Evolutionary conservation across 1,140 invertebrate species (phyloP).

Genomic region (Tribolium madens): DNA sequence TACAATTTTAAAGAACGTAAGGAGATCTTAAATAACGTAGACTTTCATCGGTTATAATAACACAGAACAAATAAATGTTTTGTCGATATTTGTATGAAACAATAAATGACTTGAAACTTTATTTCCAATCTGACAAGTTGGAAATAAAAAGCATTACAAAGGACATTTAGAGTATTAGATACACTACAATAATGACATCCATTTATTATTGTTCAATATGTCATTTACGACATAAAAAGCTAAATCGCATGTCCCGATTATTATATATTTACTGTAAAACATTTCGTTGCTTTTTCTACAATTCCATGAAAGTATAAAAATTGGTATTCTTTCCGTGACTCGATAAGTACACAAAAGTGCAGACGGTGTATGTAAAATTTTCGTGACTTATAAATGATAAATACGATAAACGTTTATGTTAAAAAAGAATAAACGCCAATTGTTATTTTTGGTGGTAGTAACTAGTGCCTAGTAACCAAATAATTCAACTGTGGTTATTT

Average conservation of each 20-base stretch:
- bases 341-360: neutral
- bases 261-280: neutral
- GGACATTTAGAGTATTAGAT: neutral
- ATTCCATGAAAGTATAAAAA: neutral
- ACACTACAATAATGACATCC: neutral
- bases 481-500: neutral
- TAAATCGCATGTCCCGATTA: neutral
- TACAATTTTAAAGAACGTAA: too few relatives aligned
- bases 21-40: too few relatives aligned
- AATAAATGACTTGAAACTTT: neutral
- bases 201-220: neutral
- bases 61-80: neutral
- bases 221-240: neutral
- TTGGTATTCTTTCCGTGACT: neutral
- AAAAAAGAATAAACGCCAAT: neutral
- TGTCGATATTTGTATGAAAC: neutral
- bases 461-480: too few relatives aligned
- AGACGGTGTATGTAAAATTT: neutral
- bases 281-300: too few relatives aligned
- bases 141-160: neutral
- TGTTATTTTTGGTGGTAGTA: too few relatives aligned
- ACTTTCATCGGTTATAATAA: too few relatives aligned
- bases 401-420: neutral
- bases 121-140: neutral
- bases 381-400: neutral